phyloP scores from a whole-genome alignment of 2,113 vertebrate genomes.

The Pardalotus punctatus region DNA sequence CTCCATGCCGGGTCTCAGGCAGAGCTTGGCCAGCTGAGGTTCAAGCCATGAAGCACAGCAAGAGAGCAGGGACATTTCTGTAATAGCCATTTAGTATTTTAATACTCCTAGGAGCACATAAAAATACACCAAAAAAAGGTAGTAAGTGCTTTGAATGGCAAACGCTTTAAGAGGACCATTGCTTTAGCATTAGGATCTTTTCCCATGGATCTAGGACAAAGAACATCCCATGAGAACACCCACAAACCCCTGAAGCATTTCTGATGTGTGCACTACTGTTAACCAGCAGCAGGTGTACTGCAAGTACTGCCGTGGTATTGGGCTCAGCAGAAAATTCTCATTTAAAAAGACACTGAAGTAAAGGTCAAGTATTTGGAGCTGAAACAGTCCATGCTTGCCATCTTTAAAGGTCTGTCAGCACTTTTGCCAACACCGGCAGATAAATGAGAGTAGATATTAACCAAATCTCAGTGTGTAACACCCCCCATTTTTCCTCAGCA shows the following conservation, averaged over 20 bases:
- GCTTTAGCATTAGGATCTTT: not conserved
- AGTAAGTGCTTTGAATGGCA: rapidly evolving
- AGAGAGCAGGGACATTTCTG: rapidly evolving
- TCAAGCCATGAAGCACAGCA: rapidly evolving
- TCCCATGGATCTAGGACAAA: rapidly evolving
- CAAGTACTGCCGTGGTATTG: rapidly evolving
- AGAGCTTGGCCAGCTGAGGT: rapidly evolving
- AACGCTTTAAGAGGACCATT: not conserved
- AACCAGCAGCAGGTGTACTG: not conserved
- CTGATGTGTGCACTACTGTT: rapidly evolving
- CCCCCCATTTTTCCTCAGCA: not conserved
- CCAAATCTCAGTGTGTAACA: not conserved
- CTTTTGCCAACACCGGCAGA: not conserved
- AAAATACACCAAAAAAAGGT: not conserved
- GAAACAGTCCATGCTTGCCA: not conserved
- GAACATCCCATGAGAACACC: not conserved
- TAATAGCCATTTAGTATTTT: not conserved
- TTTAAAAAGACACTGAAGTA: not conserved
- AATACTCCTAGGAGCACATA: no score
- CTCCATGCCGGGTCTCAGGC: rapidly evolving
- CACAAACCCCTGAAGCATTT: no score
- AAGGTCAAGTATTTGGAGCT: not conserved
- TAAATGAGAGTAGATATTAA: not conserved
- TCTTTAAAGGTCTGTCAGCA: not conserved
- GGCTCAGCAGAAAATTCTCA: not conserved